Evolutionary conservation across 2,113 vertebrate genomes (phyloP), one percentile per base, ranked within the genome.

Genomic region (Pterocles gutturalis): DNA sequence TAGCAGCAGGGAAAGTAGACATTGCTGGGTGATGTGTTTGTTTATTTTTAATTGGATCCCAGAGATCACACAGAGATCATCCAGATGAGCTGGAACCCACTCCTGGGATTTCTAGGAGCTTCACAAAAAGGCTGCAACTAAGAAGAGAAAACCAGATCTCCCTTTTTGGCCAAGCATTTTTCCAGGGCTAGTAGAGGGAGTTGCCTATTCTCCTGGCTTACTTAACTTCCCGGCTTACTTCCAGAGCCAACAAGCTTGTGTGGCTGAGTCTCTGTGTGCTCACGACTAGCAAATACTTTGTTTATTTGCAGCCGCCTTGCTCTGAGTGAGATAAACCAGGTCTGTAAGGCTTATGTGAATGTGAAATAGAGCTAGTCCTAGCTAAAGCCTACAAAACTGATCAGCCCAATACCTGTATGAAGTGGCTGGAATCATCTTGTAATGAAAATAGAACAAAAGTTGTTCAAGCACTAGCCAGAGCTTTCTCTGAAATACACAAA

Each of bases 391-490:
- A 17, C 7, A 25, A 38, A 78, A 65, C 2, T 3, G 33, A 9
- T 53, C 48, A 94, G 29, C 20, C 22, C 60, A 64, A 10, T 8
- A 17, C 11, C 71, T 80, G 5, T 15, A 34, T 15, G 10, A 51
- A 77, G 48, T 20, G 17, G 11, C 31, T 49, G 34, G 65, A n/a
- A 62, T 45, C 0, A 0, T 65, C 69, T 36, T 53, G 17, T 36
- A 49, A 53, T 49, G 45, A 83, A 72, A 87, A 60, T 53, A 85
- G 43, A 72, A 75, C 26, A 13, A 45, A 77, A 81, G 25, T 2
- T 7, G 67, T 45, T 48, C 26, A 83, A 54, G 48, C 29, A 71
- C 16, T 48, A 73, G 57, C 10, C 43, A 82, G 51, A 34, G 6
- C 24, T 49, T 79, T 41, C 77, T 53, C 21, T 51, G 66, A 83